These are phyloP conservation scores for Apostichopus parvimensis DNA, from an alignment of 35 echinoderm and acorn worm genomes.

Conservation along the genomic window DNA sequence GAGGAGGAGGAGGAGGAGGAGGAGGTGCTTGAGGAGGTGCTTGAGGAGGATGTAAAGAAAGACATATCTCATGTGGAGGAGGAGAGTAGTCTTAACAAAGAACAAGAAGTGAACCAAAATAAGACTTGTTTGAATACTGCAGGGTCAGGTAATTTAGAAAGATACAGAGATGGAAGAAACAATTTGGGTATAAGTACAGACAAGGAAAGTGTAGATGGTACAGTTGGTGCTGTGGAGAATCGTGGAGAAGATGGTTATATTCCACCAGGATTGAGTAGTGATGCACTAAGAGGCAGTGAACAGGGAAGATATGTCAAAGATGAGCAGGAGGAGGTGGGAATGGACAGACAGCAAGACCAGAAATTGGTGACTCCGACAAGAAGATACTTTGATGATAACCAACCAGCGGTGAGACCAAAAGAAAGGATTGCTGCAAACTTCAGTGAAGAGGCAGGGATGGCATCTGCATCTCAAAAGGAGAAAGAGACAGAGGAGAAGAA, in stretches of 20 bases:
- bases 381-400: background rate
- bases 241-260: background rate
- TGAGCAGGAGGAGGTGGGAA: background rate
- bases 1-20: background rate
- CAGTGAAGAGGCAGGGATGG: background rate
- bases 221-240: background rate
- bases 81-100: background rate
- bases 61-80: background rate
- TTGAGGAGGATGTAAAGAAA: no score
- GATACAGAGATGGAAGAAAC: no score
- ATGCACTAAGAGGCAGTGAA: background rate
- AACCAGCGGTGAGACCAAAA: slow-evolving; percentile 24
- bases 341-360: background rate
- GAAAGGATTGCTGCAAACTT: background rate
- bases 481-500: background rate
- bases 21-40: background rate
- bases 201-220: background rate
- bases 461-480: background rate
- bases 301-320: background rate
- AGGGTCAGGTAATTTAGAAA: no score
- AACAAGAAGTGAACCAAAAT: background rate
- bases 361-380: background rate
- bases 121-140: no score
- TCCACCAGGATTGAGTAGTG: background rate
- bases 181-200: no score